Evolutionary conservation across 2,113 vertebrate species (phyloP).

Genomic region (Seriola rivoliana): DNA sequence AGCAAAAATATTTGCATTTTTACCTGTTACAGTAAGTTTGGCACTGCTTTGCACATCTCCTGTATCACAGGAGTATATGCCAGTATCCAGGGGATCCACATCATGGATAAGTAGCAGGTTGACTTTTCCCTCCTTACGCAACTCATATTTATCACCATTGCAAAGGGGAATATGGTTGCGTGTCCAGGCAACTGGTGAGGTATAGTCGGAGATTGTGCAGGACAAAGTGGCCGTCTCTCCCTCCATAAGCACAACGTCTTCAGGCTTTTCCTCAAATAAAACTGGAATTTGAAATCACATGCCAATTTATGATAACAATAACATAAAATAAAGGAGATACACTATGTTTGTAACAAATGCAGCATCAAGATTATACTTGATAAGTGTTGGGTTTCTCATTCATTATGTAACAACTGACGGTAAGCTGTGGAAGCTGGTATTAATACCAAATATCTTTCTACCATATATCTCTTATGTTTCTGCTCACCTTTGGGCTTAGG

Average conservation of each 20-base stretch:
- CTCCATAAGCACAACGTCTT: constrained; percentile 75
- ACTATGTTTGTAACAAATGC: background rate
- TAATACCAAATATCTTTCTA: background rate
- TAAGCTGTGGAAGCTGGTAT: background rate
- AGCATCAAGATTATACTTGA: background rate
- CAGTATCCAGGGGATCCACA: constrained; percentile 87
- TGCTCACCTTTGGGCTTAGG: constrained; percentile 86
- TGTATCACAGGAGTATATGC: constrained; percentile 89
- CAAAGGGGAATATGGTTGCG: constrained; percentile 85
- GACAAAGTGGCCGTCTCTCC: constrained; percentile 84
- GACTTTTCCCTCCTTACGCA: constrained; percentile 80
- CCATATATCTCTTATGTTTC: constrained; percentile 17
- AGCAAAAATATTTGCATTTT: constrained; percentile 1
- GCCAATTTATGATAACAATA: background rate
- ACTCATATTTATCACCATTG: constrained; percentile 87
- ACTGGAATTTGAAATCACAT: constrained; percentile 66
- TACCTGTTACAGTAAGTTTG: constrained; percentile 90
- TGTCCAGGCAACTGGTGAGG: constrained; percentile 86
- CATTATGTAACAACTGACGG: background rate
- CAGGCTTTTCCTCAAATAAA: constrained; percentile 78
- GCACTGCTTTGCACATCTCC: constrained; percentile 87
- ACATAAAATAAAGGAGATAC: background rate
- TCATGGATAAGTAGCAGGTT: constrained; percentile 85
- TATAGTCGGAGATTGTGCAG: constrained; percentile 84
- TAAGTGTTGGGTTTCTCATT: background rate